Conservation (phyloP, 2,113 vertebrate species). For the Catagonus wagneri region DNA sequence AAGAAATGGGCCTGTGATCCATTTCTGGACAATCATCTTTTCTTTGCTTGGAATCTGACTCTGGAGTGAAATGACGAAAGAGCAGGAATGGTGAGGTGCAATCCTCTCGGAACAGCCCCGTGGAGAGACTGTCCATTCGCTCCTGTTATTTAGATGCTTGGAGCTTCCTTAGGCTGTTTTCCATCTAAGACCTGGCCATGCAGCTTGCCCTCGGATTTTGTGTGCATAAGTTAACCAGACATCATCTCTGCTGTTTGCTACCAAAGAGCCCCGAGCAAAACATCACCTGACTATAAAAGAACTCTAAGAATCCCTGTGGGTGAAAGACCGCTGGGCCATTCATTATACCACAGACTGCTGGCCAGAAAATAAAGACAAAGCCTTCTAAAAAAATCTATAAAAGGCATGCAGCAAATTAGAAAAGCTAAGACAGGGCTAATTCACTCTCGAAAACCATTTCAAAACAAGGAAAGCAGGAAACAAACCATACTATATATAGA, state of each 20-base stretch:
- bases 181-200: background rate
- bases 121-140: background rate
- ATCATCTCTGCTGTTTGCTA: background rate
- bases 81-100: background rate
- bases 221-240: background rate
- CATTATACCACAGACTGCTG: background rate
- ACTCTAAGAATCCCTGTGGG: background rate
- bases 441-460: conserved; percentile 19
- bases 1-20: background rate
- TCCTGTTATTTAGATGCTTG: background rate
- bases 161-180: background rate
- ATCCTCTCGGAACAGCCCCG: background rate
- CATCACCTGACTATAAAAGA: conserved; percentile 7
- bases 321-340: background rate
- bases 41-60: conserved; percentile 11
- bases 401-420: background rate
- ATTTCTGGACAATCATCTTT: conserved; percentile 35
- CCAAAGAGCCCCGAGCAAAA: background rate
- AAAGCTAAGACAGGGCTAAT: background rate
- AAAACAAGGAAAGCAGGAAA: conserved; percentile 32
- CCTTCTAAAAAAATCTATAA: background rate
- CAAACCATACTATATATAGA: background rate
- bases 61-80: background rate
- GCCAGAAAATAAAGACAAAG: conserved; percentile 29
- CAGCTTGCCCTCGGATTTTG: background rate